A percentile compares a stretch with the other conserved stretches of the same genome.
phyloP scores from a whole-genome alignment of 2,888 invertebrate genomes.

The Rhimphoctona megacephalus region DNA sequence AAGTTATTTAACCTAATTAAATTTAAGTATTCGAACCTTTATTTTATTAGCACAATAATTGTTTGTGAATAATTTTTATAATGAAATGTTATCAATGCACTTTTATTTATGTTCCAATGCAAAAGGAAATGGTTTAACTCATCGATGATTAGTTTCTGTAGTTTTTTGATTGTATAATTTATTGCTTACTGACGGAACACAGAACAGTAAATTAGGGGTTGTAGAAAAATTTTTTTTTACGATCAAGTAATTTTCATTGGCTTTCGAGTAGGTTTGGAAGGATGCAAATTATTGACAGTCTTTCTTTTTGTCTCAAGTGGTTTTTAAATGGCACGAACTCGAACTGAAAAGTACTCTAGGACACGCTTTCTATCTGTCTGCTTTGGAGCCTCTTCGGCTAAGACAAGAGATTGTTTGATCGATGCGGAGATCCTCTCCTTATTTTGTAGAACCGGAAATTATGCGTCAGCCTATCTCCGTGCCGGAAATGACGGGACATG shows the following conservation, averaged over 20 bases:
- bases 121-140: not conserved
- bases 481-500: constrained; percentile 80
- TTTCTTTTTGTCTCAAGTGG: constrained; percentile 48
- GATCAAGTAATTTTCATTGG: constrained; percentile 37
- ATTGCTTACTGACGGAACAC: not conserved
- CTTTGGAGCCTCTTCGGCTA: constrained; percentile 68
- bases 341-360: constrained; percentile 66
- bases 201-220: not conserved
- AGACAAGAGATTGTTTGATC: constrained; percentile 82
- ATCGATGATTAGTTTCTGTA: not conserved
- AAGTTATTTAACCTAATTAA: not conserved
- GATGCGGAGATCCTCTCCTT: constrained; percentile 81
- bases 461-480: constrained; percentile 84
- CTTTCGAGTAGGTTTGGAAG: constrained; percentile 26
- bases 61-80: not conserved
- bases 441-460: constrained; percentile 82
- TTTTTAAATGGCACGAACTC: constrained; percentile 49
- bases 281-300: constrained; percentile 42
- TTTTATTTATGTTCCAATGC: not conserved
- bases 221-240: constrained; percentile 38
- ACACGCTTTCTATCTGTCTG: constrained; percentile 73
- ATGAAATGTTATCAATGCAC: not conserved
- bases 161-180: too few relatives aligned
- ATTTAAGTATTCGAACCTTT: not conserved
- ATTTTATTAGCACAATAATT: not conserved